Evolutionary conservation across 2,888 invertebrate genomes (phyloP), one percentile per base, ranked within the genome.

Genomic region (Spilosoma lubricipeda): DNA sequence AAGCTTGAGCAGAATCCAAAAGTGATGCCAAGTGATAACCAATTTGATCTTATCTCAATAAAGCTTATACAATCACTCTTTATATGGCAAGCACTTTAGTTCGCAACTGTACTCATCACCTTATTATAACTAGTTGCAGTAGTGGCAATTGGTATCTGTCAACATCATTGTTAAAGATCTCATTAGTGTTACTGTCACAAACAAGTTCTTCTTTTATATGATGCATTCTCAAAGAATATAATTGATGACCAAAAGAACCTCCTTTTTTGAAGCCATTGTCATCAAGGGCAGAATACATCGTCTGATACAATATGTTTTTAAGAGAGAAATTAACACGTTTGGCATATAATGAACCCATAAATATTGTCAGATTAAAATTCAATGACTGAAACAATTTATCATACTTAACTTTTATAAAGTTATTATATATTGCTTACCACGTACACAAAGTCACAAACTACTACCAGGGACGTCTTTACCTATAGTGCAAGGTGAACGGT

Each of bases 91-190:
- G 23, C 73, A 85, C 76, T 78, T 81, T 30, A 79, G 70, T 65
- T 1, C 4, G 9, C 33, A 42, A 74, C 52, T 56, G 73, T 81
- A 83, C 72, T 39, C 73, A 80, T 72, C 72, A 42, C 36, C 64
- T n/a, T 67, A 72, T 73, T 72, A 73, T 70, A 59, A 5, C 59
- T 30, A 30, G 36, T 66, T 27, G 52, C n/a, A 52, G 18, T 39
- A 71, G 75, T 83, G 67, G 56, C 68, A 78, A 63, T 71, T 23
- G 67, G 67, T 65, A 71, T 70, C 56, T 52, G 71, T 85, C 75
- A 83, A 83, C 84, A 81, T 67, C 74, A 85, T 83, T 83, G 85
- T 83, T 45, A 70, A 27, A 30, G 15, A 45, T 27, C 33, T 36
- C 33, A 56, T 56, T 20, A 39, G 42, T 42, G 39, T 56, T 42